Percentiles rank a stretch among this genome's conserved stretches.
Evolutionary conservation across 2,797 vertebrate genomes (phyloP).

Genomic region (Muscicapa comitata): DNA sequence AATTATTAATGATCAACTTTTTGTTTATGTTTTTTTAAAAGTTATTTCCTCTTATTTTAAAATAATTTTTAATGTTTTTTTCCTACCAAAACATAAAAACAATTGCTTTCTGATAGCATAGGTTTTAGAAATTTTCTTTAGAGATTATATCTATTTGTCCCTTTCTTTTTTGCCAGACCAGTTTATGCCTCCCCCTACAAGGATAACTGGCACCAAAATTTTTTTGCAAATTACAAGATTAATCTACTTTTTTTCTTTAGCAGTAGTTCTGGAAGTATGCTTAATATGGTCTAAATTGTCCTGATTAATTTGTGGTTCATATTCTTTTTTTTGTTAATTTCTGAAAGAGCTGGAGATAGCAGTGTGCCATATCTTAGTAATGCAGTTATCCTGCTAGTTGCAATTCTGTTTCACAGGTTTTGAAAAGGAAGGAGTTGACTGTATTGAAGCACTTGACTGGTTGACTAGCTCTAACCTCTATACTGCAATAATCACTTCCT

Average conservation of each 20-base stretch:
- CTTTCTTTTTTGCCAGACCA: background rate
- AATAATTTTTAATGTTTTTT: background rate
- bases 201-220: background rate
- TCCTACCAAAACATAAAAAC: background rate
- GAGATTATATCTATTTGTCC: background rate
- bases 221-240: background rate
- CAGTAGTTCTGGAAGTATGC: background rate
- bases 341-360: background rate
- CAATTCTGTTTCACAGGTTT: constrained; percentile 50
- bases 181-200: background rate
- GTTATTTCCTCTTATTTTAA: background rate
- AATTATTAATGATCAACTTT: background rate
- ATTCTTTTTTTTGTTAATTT: background rate
- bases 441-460: constrained; percentile 69
- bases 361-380: background rate
- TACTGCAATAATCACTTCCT: constrained; percentile 62
- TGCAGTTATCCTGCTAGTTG: background rate
- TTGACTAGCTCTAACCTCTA: constrained; percentile 75
- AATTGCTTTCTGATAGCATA: background rate
- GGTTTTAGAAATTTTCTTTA: background rate
- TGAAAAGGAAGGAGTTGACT: constrained; percentile 41
- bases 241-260: background rate
- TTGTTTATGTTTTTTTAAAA: background rate
- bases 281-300: background rate
- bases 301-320: background rate